phyloP scores from a whole-genome alignment of 2,888 invertebrate species.

The Acrobasis consociella region DNA sequence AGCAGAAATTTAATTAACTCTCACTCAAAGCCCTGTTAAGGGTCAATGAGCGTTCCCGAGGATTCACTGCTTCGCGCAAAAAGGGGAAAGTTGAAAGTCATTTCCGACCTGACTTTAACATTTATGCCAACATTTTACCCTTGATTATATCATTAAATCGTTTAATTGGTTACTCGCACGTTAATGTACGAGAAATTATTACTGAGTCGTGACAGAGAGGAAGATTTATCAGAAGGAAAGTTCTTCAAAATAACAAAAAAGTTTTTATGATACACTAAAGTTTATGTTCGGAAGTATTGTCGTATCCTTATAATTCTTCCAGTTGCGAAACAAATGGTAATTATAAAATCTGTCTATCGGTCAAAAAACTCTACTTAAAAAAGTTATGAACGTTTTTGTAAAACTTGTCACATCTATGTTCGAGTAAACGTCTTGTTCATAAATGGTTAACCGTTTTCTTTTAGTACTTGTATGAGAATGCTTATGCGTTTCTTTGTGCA shows the following conservation, averaged over 20 bases:
- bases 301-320: background rate
- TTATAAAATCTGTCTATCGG: too few relatives aligned
- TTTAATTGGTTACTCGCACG: constrained; percentile 56
- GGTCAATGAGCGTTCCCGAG: constrained; percentile 62
- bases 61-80: constrained; percentile 62
- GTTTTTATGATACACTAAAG: constrained; percentile 14
- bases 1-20: constrained; percentile 75
- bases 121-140: constrained; percentile 56
- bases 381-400: background rate
- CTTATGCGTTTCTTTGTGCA: background rate
- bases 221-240: constrained; percentile 9
- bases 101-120: constrained; percentile 54
- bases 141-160: constrained; percentile 61
- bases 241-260: constrained; percentile 13
- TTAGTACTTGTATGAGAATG: background rate
- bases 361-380: too few relatives aligned
- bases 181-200: constrained; percentile 24
- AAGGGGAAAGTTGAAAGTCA: constrained; percentile 61
- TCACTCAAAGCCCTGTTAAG: constrained; percentile 46
- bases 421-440: background rate
- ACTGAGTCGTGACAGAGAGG: constrained; percentile 8
- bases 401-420: background rate
- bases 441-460: background rate
- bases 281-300: constrained; percentile 1
- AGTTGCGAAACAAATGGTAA: background rate